Percentiles rank a stretch among this genome's conserved stretches.
phyloP scores from a whole-genome alignment of 37 sponge, comb jelly and placozoan genomes.

The Haliclona indistincta region DNA sequence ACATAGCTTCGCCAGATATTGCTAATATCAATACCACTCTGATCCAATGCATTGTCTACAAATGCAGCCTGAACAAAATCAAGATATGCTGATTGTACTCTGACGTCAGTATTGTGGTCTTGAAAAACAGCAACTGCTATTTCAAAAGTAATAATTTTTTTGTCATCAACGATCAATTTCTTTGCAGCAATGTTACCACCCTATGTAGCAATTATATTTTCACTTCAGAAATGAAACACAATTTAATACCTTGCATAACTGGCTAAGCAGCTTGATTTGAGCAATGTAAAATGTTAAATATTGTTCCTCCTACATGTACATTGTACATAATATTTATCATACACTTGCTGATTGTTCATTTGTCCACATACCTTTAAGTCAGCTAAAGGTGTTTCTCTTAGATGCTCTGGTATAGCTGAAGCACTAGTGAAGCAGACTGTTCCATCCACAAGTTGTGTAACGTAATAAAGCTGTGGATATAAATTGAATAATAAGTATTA shows the following conservation, averaged over 20 bases:
- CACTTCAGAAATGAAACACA: not conserved
- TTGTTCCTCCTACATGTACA: too few species aligned
- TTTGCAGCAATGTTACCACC: not conserved
- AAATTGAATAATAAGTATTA: too few species aligned
- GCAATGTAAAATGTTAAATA: conserved; percentile 3
- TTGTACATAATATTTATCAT: too few species aligned
- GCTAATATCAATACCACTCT: conserved; percentile 14
- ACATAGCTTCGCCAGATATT: conserved; percentile 3
- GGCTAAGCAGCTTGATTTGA: conserved; percentile 6
- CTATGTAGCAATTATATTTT: not conserved
- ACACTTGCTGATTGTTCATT: too few species aligned
- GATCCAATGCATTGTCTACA: not conserved
- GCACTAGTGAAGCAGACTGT: too few species aligned
- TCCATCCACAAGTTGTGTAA: too few species aligned
- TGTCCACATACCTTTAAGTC: too few species aligned
- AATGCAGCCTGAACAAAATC: not conserved
- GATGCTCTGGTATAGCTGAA: too few species aligned
- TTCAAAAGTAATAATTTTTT: not conserved
- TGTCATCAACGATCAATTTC: not conserved
- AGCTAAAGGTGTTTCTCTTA: too few species aligned
- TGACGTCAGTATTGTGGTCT: not conserved
- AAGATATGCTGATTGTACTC: conserved; percentile 5
- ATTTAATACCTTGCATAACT: not conserved
- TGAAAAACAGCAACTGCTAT: not conserved
- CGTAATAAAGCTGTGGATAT: too few species aligned